Base-by-base conservation (phyloP, 2,113 vertebrate genomes). In the Apaloderma vittatum region DNA sequence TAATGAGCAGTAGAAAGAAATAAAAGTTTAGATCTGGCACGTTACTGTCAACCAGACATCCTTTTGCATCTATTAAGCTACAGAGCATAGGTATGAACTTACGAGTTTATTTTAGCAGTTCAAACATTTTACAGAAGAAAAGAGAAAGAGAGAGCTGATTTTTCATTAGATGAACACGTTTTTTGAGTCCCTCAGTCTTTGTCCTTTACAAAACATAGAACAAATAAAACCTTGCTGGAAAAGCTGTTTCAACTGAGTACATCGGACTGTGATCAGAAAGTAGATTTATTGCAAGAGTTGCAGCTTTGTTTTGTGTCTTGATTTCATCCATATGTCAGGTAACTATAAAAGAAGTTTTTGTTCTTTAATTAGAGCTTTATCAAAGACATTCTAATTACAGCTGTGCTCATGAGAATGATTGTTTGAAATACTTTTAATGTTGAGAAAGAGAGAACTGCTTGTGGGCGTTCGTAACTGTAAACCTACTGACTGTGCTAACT, bases 301-400 rank as follows among this genome's bases (percentile, higher is more conserved):
- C 40, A 90, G 62, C 71, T 94, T 79, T 95, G 40, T 80, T 96
- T 91, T 96, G 16, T 81, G 94, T 81, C 48, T 51, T 78, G 43
- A 81, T 80, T 94, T 94, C 65, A 81, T 71, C 72, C 17, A 6
- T 57, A 48, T 87, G 45, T 34, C 66, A 79, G 37, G 17, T 68
- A 82, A 85, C 45, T 71, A 52, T 77, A 88, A 91, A 84, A 91
- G 12, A 76, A 48, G 46, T 5, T 27, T 92, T 90, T 83, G 26
- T 77, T 88, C 16, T 74, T 85, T 96, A 87, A 85, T 91, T 72
- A 68, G 48, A 68, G 22, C 12, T 87, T 91, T 62, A 68, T 88
- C 54, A 78, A 84, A 87, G 57, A 20, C n/a, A 84, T 78, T 94
- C 81, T 51, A 72, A 19, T 72, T 87, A 21, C 49, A 89, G 18